Evolutionary conservation across 2,888 invertebrate species (phyloP).

Genomic region (Mystacides longicornis): DNA sequence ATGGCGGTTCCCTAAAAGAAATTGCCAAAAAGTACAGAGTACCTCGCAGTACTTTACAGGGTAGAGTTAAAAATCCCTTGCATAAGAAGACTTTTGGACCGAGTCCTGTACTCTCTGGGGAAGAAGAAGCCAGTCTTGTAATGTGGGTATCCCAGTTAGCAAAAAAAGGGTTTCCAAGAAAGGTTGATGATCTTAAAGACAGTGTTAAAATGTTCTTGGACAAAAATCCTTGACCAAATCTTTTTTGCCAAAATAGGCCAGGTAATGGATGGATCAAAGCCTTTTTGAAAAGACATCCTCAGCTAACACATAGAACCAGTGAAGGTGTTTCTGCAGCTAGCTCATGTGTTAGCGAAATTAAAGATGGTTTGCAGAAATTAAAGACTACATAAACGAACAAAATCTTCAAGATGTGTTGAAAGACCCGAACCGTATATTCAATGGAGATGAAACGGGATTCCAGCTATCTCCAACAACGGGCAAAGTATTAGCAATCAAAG

Average conservation of each 20-base stretch:
- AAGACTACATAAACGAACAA: background rate
- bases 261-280: background rate
- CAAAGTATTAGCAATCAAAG: background rate
- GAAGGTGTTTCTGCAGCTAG: constrained; percentile 4
- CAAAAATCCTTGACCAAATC: background rate
- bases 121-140: background rate
- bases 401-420: constrained; percentile 1
- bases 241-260: background rate
- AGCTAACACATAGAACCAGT: background rate
- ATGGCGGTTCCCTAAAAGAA: background rate
- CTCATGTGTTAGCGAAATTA: background rate
- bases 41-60: background rate
- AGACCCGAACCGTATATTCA: constrained; percentile 1
- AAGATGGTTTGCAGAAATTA: constrained; percentile 1
- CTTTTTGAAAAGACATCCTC: constrained; percentile 4
- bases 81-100: background rate
- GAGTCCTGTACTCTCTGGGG: background rate
- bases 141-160: background rate
- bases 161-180: constrained; percentile 1
- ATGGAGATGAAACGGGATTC: constrained; percentile 9
- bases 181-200: background rate
- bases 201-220: background rate
- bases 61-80: background rate
- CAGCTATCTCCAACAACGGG: constrained; percentile 1
- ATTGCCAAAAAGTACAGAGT: background rate